Evolutionary conservation across 2,888 invertebrate species (phyloP), one percentile per base, ranked within the genome.

Genomic region (Plebejus argus): DNA sequence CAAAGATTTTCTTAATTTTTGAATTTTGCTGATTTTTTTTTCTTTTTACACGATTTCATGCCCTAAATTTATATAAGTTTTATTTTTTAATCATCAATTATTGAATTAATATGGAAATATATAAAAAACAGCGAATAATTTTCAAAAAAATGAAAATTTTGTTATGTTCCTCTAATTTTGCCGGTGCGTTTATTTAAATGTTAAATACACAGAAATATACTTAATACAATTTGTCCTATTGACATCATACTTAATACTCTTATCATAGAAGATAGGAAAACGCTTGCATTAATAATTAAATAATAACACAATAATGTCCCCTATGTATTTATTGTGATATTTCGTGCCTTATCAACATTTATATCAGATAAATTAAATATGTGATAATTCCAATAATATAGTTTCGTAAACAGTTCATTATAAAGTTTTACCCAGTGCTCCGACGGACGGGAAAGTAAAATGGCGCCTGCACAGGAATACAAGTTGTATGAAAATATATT

Each of bases 401-500:
- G 23, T 72, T 72, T 74, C 39, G 39, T 77, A 70, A 78, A 75
- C 56, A 76, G 18, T 72, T 58, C 18, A 33, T 78, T 72, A 74
- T 72, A 58, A 66, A 49, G 39, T 72, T 72, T 70, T 35, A 61
- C n/a, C 71, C 66, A 70, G 61, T 76, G 77, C 66, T 49, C 3
- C 53, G 28, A 18, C 28, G 15, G 23, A 23, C 10, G 49, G 23
- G 49, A 28, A 53, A 39, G 20, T 49, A 75, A 33, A 76, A 81
- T 80, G 79, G 77, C 79, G 78, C 78, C 78, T 23, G 75, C 78
- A 4, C 82, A 82, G 28, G 87, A 90, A 2, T 87, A 87, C 0
- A 94, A 92, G 79, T 79, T 94, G 0, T 90, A 92, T 82, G 88
- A 91, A 0, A 94, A 94, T 61, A 84, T 94, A n/a, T 93, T 91